These are phyloP conservation scores for Spilosoma lubricipeda DNA, from an alignment of 2,888 invertebrate genomes.

Conservation along the genomic window DNA sequence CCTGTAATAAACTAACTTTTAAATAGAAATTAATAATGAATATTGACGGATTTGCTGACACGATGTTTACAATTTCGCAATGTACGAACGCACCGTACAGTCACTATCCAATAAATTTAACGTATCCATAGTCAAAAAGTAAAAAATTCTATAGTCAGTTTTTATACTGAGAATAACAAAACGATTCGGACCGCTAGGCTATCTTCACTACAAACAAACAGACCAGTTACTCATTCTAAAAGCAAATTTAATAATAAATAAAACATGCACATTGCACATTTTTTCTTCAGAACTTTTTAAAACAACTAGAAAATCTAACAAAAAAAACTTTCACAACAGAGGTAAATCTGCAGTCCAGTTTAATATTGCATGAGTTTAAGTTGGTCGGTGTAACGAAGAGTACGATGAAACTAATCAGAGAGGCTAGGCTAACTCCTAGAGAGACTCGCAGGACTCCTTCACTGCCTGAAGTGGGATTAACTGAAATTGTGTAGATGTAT, in stretches of 20 bases:
- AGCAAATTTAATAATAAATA: not conserved
- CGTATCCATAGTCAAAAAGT: no score
- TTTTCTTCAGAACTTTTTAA: slow-evolving; percentile 16
- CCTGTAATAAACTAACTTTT: no score
- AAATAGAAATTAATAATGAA: no score
- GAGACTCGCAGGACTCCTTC: not conserved
- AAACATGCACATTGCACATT: not conserved
- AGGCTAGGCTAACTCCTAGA: no score
- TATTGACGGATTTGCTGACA: no score
- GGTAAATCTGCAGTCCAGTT: not conserved
- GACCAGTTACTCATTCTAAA: not conserved
- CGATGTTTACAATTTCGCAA: no score
- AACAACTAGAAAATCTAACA: slow-evolving; percentile 1
- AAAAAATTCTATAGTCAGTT: no score
- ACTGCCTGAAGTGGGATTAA: not conserved
- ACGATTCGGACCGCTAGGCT: not conserved
- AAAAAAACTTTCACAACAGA: not conserved
- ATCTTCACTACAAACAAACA: not conserved
- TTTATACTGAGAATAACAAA: not conserved
- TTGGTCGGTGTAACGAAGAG: not conserved
- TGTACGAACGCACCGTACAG: no score
- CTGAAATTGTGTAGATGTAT: not conserved
- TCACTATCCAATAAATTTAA: no score
- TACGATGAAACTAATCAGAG: slow-evolving; percentile 10
- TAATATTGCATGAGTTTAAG: slow-evolving; percentile 15